Evolutionary conservation across 2,113 vertebrate species (phyloP), one percentile per base, ranked within the genome.

Genomic region (Tamias sibiricus): DNA sequence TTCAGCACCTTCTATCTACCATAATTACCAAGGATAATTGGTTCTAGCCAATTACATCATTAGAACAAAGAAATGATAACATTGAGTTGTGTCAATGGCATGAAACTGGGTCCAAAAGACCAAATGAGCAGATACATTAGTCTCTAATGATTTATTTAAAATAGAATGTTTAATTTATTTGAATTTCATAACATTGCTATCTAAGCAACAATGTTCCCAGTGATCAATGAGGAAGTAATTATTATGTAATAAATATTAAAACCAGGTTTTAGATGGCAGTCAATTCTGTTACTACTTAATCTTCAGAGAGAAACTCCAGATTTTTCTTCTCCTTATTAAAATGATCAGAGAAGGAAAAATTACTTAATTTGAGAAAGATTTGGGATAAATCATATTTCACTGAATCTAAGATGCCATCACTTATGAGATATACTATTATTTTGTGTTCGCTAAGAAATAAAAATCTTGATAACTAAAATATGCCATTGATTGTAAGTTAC

Each of bases 391-490:
- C 77, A 1, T 81, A 86, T 89, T 89, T 95, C 47, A 75, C 0
- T 81, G 74, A 88, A 30, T 94, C 83, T 69, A 80, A 81, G 49
- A 91, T 64, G 59, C 24, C 82, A 80, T 72, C 52, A 77, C 14
- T 92, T 89, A 20, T 66, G 85, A 94, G 42, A 32, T 28, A 74
- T 14, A 37, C 72, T 68, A 84, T 57, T 91, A 57, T 57, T 88
- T 92, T 96, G 64, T 68, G 24, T 96, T 28, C 62, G 83, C 17
- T 59, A 22, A 89, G 69, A 92, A 94, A 90, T 77, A 95, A 64
- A 68, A 88, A 75, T 79, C 40, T 81, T 92, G 59, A 62, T 94
- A 81, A 92, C 81, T 71, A 81, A 83, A 95, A 87, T 30, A 75
- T 88, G 32, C 42, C 37, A n/a, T 69, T 76, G 74, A 80, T 71